Conservation (phyloP, 2,797 vertebrate species). For the Gobio occitaniae region DNA sequence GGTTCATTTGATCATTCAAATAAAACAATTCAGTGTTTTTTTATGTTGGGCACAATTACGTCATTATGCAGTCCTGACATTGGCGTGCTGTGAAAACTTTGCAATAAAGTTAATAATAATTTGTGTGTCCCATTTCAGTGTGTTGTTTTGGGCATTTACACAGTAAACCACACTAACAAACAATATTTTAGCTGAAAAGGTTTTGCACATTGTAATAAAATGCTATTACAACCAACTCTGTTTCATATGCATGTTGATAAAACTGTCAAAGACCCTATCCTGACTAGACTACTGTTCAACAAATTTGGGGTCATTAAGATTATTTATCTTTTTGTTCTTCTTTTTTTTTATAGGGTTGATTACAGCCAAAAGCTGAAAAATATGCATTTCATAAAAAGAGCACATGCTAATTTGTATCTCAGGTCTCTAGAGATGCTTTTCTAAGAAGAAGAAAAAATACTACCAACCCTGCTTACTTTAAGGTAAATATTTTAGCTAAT, state of each 20-base stretch:
- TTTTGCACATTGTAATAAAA: background rate
- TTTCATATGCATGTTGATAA: background rate
- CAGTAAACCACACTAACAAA: background rate
- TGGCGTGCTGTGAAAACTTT: background rate
- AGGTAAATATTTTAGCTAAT: no score
- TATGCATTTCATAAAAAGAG: no score
- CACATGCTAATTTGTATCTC: no score
- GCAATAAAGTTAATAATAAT: background rate
- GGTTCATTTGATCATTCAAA: background rate
- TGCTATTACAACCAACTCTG: background rate
- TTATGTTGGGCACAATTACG: background rate
- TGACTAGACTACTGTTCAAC: background rate
- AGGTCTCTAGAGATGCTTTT: no score
- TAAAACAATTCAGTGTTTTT: background rate
- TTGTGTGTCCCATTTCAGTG: background rate
- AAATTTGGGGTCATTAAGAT: background rate
- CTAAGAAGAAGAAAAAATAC: no score
- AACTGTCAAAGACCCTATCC: background rate
- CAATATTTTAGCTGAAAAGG: background rate
- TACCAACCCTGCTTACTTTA: no score
- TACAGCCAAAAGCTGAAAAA: no score
- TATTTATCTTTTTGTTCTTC: no score
- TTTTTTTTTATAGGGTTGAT: no score
- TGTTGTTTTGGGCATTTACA: background rate
- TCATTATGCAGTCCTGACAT: background rate